Conservation (phyloP, 2,113 vertebrate genomes). For the Centropus unirufus region DNA sequence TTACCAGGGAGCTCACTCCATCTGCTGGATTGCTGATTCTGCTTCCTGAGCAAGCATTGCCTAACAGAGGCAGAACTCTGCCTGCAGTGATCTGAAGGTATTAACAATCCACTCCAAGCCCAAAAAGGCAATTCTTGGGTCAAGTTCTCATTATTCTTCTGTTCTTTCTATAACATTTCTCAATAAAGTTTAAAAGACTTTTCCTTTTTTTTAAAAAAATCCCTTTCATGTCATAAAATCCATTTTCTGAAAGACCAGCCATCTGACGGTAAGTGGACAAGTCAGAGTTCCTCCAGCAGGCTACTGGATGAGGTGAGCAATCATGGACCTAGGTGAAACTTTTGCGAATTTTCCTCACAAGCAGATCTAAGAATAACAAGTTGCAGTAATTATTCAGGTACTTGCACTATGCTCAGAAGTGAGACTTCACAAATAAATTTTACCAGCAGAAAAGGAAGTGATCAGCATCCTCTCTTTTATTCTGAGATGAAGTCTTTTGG, state of each 20-base stretch:
- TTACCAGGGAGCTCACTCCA: slow-evolving; percentile 28
- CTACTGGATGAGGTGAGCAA: neutral
- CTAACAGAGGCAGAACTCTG: neutral
- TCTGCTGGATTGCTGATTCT: slow-evolving; percentile 2
- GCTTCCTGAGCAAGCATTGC: neutral
- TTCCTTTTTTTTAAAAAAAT: neutral
- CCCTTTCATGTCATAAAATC: neutral
- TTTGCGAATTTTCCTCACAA: neutral
- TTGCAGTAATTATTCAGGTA: neutral
- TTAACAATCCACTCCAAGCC: neutral
- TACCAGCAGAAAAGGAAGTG: neutral
- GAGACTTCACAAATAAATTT: neutral
- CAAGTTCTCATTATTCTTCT: neutral
- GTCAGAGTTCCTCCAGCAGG: neutral
- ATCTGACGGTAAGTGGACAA: neutral
- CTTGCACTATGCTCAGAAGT: neutral
- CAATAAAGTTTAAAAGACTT: neutral
- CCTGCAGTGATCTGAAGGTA: neutral
- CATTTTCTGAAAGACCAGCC: neutral
- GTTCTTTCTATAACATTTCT: neutral
- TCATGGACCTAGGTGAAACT: neutral
- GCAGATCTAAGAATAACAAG: neutral
- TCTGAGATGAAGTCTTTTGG: neutral
- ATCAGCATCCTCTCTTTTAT: neutral
- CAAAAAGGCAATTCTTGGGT: neutral